Evolutionary conservation across 1,140 invertebrate genomes (phyloP).

Genomic region (Drosophila mojavensis): DNA sequence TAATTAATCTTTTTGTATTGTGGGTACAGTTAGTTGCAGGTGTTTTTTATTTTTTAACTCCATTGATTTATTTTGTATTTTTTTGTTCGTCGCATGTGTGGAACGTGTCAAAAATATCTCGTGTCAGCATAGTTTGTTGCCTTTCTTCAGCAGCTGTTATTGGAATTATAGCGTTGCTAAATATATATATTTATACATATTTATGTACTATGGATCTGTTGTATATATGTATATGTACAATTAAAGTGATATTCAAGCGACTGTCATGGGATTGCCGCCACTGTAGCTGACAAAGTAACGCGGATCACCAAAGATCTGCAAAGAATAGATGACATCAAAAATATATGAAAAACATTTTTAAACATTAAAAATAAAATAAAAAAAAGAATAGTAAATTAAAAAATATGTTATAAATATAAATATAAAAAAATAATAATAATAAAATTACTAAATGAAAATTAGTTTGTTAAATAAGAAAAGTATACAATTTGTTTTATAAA

Average conservation of each 20-base stretch:
- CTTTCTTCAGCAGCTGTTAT: constrained; percentile 22
- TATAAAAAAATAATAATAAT: neutral
- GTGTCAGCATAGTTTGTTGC: constrained; percentile 28
- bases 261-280: constrained; percentile 79
- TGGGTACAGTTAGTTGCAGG: constrained; percentile 41
- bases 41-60: constrained; percentile 4
- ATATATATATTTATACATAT: constrained; percentile 18
- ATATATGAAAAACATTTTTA: neutral
- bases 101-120: constrained; percentile 57
- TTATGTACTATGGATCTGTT: no score
- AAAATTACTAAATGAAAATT: no score
- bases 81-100: constrained; percentile 31
- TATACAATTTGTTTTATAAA: no score
- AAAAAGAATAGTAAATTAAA: neutral
- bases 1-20: neutral
- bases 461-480: no score
- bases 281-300: constrained; percentile 80
- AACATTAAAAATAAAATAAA: neutral
- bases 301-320: constrained; percentile 78
- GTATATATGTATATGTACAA: constrained; percentile 51
- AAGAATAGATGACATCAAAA: constrained; percentile 50
- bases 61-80: neutral
- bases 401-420: constrained; percentile 9
- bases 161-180: constrained; percentile 52
- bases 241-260: constrained; percentile 60